Conservation (phyloP, 2,888 invertebrate species). For the Spilosoma lubricipeda region DNA sequence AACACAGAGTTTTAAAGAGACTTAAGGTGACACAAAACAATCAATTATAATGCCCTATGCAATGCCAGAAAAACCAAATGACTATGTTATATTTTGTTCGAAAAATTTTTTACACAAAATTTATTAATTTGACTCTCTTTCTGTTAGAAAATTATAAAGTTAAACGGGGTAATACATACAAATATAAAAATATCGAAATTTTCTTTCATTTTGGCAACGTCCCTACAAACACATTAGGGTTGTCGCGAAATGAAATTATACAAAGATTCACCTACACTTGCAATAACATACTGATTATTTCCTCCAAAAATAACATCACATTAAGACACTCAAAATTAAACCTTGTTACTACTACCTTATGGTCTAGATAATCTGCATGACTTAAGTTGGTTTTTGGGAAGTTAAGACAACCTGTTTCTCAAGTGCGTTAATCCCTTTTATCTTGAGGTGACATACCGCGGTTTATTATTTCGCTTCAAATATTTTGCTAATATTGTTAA, state of each 20-base stretch:
- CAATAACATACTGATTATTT: slow-evolving; percentile 80
- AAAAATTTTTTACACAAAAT: no score
- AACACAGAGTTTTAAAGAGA: no score
- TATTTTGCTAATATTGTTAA: slow-evolving; percentile 69
- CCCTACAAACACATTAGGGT: slow-evolving; percentile 72
- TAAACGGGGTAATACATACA: neutral
- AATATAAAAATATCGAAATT: slow-evolving; percentile 3
- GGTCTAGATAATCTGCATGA: slow-evolving; percentile 27
- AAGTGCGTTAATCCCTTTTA: slow-evolving; percentile 80
- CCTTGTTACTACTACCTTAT: slow-evolving; percentile 42
- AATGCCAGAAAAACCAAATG: no score
- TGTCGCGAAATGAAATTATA: slow-evolving; percentile 82
- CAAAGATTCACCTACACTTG: slow-evolving; percentile 79
- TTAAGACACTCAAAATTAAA: slow-evolving; percentile 25
- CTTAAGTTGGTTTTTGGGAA: slow-evolving; percentile 35
- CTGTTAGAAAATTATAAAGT: neutral
- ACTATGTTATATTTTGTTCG: no score
- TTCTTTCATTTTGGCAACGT: slow-evolving; percentile 37
- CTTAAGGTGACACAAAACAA: no score
- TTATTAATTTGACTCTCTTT: neutral
- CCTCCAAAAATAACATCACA: slow-evolving; percentile 50
- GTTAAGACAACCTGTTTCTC: slow-evolving; percentile 77
- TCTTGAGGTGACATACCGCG: slow-evolving; percentile 81
- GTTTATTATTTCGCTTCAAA: slow-evolving; percentile 81
- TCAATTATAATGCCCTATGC: no score